Base-by-base conservation (phyloP, 2,888 invertebrate genomes). In the Ashinkailepas kermadecensis region DNA sequence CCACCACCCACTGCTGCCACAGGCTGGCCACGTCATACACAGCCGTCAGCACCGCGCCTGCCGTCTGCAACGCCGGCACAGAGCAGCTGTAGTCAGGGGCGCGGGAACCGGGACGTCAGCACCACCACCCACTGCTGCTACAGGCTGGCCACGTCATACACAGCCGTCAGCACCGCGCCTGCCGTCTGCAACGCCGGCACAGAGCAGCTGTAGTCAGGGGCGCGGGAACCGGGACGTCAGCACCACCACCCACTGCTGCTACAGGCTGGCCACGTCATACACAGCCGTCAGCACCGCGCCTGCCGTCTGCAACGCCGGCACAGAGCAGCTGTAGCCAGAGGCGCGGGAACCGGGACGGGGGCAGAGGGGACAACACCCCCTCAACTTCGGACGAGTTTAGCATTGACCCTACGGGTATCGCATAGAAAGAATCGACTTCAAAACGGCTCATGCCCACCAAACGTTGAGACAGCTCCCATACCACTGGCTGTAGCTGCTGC, bases 91-190 rank as follows among this genome's bases (percentile, higher is more conserved):
- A n/a, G 92, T 93, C 78, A 96, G 86, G 39, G 90, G 88, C 80
- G 91, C 90, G 87, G 96, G 93, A 0, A 90, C 86, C 0, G 90
- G 89, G 1, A 94, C 88, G 88, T 84, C 0, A 91, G 86, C 59
- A 92, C 91, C 65, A 93, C 86, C 7, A 92, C 87, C 94, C 96
- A 94, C 85, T 93, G 92, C 10, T 89, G 89, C 92, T 88, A 87
- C 83, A 87, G 87, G 59, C 85, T 84, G 13, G 86, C 81, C n/a
- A 89, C 83, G 83, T 89, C 89, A 74, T 84, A 81, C 65, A 85
- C 64, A 80, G 80, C 74, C 39, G n/a, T 83, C 83, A 25, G 82
- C 15, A 15, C 59, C 15, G 15, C 59, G 15, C 12, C 59, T 15
- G 59, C 59, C 59, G 81, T 4, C 39, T 39, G 39, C 39, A 39